A percentile compares a stretch with the other conserved stretches of the same genome.
These are phyloP conservation scores for Aurelia coerulea DNA, from an alignment of 30 jellyfish, hydroid and myxozoan genomes.

Conservation along the genomic window DNA sequence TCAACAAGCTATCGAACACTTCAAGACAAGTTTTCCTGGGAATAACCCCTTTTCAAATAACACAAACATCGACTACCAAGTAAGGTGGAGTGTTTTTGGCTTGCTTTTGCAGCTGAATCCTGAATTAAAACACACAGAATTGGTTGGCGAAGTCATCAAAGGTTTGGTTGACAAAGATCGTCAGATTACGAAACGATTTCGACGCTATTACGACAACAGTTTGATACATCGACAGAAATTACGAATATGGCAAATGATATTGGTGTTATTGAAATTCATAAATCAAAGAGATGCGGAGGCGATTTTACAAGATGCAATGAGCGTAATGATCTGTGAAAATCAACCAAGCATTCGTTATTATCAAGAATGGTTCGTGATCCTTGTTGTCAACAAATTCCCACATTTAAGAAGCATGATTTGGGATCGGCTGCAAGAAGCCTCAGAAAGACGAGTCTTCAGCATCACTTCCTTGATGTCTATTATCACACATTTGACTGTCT, in stretches of 20 bases:
- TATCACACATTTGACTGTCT: conserved; percentile 62
- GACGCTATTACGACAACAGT: conserved; percentile 81
- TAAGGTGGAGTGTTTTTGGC: conserved; percentile 42
- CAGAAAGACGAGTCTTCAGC: conserved; percentile 76
- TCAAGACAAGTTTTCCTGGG: conserved; percentile 16
- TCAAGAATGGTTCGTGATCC: conserved; percentile 83
- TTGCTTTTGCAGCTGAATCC: conserved; percentile 34
- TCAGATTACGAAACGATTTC: conserved; percentile 21
- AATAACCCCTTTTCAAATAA: conserved; percentile 24
- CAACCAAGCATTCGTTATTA: conserved; percentile 91
- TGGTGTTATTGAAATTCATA: conserved; percentile 40
- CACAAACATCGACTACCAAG: conserved; percentile 64
- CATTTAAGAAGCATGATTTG: conserved; percentile 36
- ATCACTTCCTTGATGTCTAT: conserved; percentile 74
- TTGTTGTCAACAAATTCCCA: conserved; percentile 48
- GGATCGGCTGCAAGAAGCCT: conserved; percentile 71
- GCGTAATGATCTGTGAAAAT: conserved; percentile 57
- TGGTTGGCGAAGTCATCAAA: conserved; percentile 36
- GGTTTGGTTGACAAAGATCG: conserved; percentile 59
- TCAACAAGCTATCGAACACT: conserved; percentile 36
- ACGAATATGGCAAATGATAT: conserved; percentile 87
- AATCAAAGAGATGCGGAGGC: conserved; percentile 35
- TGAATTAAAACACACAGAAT: background rate
- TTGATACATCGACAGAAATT: conserved; percentile 88
- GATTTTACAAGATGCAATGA: conserved; percentile 22